Percentiles rank a stretch among this genome's conserved stretches.
Conservation (phyloP, 1,140 invertebrate genomes). For the Brachionus rotundiformis region DNA sequence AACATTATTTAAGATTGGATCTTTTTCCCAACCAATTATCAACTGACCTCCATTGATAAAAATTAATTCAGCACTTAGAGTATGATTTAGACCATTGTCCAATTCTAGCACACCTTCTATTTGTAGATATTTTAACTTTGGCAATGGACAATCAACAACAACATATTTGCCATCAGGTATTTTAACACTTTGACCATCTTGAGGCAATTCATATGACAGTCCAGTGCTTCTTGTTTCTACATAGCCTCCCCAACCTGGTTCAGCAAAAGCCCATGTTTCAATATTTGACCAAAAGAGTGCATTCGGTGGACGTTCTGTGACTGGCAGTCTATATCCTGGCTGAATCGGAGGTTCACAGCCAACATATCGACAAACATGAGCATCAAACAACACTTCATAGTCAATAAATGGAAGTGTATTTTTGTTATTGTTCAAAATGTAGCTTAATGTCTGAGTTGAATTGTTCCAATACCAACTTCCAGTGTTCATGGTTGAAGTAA, state of each 20-base stretch:
- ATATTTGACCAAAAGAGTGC: constrained; percentile 44
- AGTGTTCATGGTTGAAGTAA: not conserved
- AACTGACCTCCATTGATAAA: constrained; percentile 58
- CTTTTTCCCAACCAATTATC: constrained; percentile 55
- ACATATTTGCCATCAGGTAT: constrained; percentile 37
- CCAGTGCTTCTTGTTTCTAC: not conserved
- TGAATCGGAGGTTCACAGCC: constrained; percentile 21
- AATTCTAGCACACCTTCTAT: constrained; percentile 42
- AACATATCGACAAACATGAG: constrained; percentile 28
- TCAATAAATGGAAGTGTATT: not conserved
- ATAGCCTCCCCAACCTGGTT: constrained; percentile 43
- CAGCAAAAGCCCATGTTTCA: constrained; percentile 36
- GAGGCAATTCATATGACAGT: not conserved
- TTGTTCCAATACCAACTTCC: constrained; percentile 41
- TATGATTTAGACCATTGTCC: constrained; percentile 46
- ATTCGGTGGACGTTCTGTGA: not conserved
- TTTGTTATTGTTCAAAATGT: constrained; percentile 27
- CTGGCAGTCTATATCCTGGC: constrained; percentile 4
- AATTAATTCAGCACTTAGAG: constrained; percentile 56
- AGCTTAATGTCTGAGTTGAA: not conserved
- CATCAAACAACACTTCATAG: constrained; percentile 23
- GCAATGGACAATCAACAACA: constrained; percentile 11
- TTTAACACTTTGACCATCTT: constrained; percentile 37
- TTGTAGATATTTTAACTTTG: constrained; percentile 35
- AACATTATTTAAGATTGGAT: constrained; percentile 52